These are phyloP conservation scores for Noctua pronuba DNA, from an alignment of 2,888 invertebrate genomes.

Conservation along the genomic window DNA sequence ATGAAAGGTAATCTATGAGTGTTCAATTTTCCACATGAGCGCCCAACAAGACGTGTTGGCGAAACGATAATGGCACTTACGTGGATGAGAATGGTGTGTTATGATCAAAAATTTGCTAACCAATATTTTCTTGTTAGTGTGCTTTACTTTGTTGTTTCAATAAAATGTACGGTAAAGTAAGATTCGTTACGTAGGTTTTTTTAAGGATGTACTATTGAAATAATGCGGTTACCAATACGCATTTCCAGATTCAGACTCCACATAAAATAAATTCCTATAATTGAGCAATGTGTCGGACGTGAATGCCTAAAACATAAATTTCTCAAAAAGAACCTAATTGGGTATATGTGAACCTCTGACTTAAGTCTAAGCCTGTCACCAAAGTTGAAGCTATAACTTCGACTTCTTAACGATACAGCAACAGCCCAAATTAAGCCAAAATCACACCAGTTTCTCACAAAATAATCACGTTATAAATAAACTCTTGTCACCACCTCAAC, in stretches of 20 bases:
- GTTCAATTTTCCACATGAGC: slow-evolving; percentile 66
- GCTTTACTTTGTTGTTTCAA: background rate
- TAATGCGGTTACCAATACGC: background rate
- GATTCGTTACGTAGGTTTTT: background rate
- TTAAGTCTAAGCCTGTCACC: background rate
- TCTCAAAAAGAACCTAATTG: background rate
- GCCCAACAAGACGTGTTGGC: slow-evolving; percentile 55
- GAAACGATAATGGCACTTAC: slow-evolving; percentile 41
- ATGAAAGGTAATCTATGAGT: slow-evolving; percentile 51
- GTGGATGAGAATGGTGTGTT: slow-evolving; percentile 27
- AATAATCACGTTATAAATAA: slow-evolving; percentile 32
- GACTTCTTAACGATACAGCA: slow-evolving; percentile 15
- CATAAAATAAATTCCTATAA: background rate
- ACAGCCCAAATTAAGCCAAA: slow-evolving; percentile 16
- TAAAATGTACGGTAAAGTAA: background rate
- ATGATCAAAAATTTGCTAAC: slow-evolving; percentile 1
- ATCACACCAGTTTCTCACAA: background rate
- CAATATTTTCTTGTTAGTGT: background rate
- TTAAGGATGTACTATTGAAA: background rate
- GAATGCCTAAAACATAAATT: background rate
- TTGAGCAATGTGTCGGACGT: no score
- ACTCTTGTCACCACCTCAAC: slow-evolving; percentile 16
- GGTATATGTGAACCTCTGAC: background rate
- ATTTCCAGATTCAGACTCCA: no score
- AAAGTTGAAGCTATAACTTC: slow-evolving; percentile 16